Base-by-base conservation (phyloP, 2,888 invertebrate genomes). In the Candidula unifasciata region DNA sequence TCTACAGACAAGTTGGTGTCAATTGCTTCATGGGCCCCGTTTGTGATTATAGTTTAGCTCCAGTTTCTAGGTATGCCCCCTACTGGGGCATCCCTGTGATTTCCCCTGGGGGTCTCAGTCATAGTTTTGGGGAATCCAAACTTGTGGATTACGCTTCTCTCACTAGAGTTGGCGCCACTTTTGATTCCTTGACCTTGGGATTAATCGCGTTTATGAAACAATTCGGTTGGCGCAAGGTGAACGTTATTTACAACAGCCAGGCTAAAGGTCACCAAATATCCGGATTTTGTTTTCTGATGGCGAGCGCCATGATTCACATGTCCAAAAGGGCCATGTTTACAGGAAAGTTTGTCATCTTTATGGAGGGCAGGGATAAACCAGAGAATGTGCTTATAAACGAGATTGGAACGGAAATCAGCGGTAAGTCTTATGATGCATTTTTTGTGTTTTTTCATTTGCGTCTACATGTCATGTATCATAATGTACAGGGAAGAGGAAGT, bases 61-160 rank as follows among this genome's bases (percentile, higher is more conserved):
- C 97, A 0, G 97, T 98, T 1, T 97, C 97, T 6, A 95, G 97
- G 85, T 95, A 97, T 80, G 97, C 97, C 0, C 97, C 97, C 3
- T 97, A 96, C 93, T 97, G 97, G 97, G 97, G 97, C 93, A 96
- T 96, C 0, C 97, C 97, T 0, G 97, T 97, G 89, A 97, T 97
- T 90, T 97, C 97, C 24, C 90, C 93, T 13, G 93, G 93, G 1
- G 93, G 92, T 2, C 88, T 93, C 80, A 92, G 93, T 8, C 89
- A 91, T 77, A 92, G 93, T 83, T 93, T 93, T 84, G 89, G 90
- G 16, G 86, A 83, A 27, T 86, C 90, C 68, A 90, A 91, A 89
- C 82, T 87, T 73, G 71, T 87, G 0, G 90, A 90, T 71, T 91
- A 87, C 79, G 76, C 79, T 16, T 88, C 90, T 0, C 80, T 91